phyloP scores from a whole-genome alignment of 2,888 invertebrate species.

The Apodemia zela region DNA sequence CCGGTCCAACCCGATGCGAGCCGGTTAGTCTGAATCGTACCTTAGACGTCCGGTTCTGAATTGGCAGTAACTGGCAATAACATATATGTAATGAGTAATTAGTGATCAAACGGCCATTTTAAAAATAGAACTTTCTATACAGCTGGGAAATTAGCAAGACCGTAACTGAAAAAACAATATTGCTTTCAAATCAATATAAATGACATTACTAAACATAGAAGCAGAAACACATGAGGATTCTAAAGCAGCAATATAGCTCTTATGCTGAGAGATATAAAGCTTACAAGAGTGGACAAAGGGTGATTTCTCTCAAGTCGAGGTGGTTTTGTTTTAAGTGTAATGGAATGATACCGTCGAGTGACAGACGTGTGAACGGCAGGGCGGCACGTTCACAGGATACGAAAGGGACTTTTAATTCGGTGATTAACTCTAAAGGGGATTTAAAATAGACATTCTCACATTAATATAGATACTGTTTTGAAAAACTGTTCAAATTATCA shows the following conservation, averaged over 20 bases:
- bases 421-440: constrained; percentile 36
- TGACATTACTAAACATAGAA: constrained; percentile 1
- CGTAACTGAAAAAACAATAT: constrained; percentile 9
- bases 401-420: constrained; percentile 42
- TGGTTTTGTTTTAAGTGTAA: constrained; percentile 38
- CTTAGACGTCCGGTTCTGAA: no score
- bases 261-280: not conserved
- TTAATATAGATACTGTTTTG: constrained; percentile 31
- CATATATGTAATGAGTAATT: no score
- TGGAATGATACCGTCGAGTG: constrained; percentile 48
- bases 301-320: constrained; percentile 11
- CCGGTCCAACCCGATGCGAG: no score
- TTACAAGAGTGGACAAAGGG: not conserved
- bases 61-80: no score
- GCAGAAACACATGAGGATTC: constrained; percentile 2
- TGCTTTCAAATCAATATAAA: constrained; percentile 13
- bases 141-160: not conserved
- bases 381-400: constrained; percentile 58
- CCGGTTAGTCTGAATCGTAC: no score
- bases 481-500: not conserved
- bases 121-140: not conserved
- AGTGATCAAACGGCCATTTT: no score
- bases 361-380: constrained; percentile 69
- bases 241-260: not conserved
- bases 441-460: constrained; percentile 38